phyloP scores from a whole-genome alignment of 2,888 invertebrate species.

The Tipula helvola region DNA sequence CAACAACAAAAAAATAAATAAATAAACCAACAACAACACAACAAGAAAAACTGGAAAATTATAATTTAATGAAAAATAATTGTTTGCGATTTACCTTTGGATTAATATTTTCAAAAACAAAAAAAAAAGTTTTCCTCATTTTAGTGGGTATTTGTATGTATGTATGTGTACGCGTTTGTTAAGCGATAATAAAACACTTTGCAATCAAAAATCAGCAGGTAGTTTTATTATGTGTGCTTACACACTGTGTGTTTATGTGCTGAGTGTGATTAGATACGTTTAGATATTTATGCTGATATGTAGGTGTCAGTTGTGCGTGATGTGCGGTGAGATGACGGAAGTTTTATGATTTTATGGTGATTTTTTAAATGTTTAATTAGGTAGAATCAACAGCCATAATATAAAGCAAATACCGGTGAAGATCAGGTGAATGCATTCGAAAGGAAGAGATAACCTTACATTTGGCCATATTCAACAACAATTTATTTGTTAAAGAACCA shows the following conservation, averaged over 20 bases:
- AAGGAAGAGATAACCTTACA: too few relatives aligned
- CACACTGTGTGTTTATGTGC: not conserved
- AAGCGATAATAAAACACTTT: not conserved
- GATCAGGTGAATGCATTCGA: too few relatives aligned
- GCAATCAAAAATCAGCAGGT: not conserved
- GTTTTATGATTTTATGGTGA: not conserved
- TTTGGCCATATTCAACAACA: too few relatives aligned
- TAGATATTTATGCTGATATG: not conserved
- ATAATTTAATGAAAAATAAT: slow-evolving; percentile 6
- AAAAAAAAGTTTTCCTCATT: not conserved
- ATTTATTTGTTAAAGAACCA: too few relatives aligned
- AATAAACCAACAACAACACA: not conserved
- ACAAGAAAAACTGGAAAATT: not conserved
- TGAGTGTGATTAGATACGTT: not conserved
- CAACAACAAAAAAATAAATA: not conserved
- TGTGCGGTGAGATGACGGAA: not conserved
- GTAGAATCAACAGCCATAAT: too few relatives aligned
- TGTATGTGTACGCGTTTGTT: not conserved
- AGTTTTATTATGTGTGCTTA: not conserved
- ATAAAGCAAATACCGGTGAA: too few relatives aligned
- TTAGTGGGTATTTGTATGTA: not conserved
- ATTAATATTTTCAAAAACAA: not conserved
- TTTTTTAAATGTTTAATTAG: not conserved
- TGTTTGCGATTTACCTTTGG: slow-evolving; percentile 4
- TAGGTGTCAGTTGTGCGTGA: not conserved